Percentiles rank a stretch among this genome's conserved stretches.
These are phyloP conservation scores for Gorilla gorilla DNA, from an alignment of 2,113 vertebrate species.

Conservation along the genomic window DNA sequence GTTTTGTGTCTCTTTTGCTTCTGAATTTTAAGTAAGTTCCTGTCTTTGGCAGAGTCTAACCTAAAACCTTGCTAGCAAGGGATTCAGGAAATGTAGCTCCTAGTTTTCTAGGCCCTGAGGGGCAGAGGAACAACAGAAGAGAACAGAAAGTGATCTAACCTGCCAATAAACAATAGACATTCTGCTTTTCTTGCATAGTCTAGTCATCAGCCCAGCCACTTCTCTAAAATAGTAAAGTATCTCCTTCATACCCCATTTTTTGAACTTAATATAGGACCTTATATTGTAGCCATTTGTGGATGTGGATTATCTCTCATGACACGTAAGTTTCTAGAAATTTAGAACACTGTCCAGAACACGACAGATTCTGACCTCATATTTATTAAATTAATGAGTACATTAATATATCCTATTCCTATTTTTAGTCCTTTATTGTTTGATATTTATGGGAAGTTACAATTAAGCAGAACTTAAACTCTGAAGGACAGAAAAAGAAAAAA, in stretches of 20 bases:
- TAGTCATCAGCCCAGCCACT: neutral
- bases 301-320: neutral
- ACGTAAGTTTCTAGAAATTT: neutral
- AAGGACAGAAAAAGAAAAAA: neutral
- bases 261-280: neutral
- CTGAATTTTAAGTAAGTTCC: neutral
- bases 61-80: neutral
- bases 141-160: neutral
- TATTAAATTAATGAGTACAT: neutral
- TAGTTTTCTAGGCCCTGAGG: neutral
- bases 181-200: neutral
- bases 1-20: neutral
- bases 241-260: neutral
- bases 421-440: neutral
- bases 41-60: neutral
- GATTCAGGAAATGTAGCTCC: neutral
- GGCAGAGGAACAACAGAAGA: neutral
- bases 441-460: neutral
- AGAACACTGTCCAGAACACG: neutral
- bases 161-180: neutral
- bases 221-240: neutral
- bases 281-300: neutral
- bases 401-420: neutral
- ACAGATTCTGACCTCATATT: neutral
- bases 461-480: neutral